A percentile compares a stretch with the other conserved stretches of the same genome.
phyloP scores from a whole-genome alignment of 2,888 invertebrate genomes.

The Stegophylla sp. region DNA sequence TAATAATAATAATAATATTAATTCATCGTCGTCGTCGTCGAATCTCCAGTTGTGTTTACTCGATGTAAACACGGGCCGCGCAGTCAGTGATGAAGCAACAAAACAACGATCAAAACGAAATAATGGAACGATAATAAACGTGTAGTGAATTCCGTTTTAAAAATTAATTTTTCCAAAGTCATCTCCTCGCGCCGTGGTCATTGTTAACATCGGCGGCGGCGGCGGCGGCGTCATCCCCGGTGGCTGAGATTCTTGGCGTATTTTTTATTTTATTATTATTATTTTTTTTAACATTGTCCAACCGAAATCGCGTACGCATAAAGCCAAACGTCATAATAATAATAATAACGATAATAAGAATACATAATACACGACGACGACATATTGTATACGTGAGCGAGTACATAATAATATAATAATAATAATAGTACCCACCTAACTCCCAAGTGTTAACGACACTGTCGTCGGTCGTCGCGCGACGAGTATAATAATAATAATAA shows the following conservation, averaged over 20 bases:
- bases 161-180: conserved; percentile 37
- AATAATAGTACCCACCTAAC: conserved; percentile 16
- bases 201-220: conserved; percentile 7
- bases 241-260: neutral
- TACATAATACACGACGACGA: conserved; percentile 3
- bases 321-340: conserved; percentile 9
- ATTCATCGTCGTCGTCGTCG: neutral
- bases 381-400: neutral
- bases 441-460: conserved; percentile 48
- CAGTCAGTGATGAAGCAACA: neutral
- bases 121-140: conserved; percentile 10
- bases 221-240: too few relatives aligned
- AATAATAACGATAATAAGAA: conserved; percentile 4
- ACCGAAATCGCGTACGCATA: neutral
- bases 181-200: neutral
- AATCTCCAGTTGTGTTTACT: neutral
- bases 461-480: neutral
- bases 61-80: neutral
- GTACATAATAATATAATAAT: too few relatives aligned
- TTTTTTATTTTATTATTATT: neutral
- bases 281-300: neutral
- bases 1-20: too few relatives aligned
- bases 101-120: conserved; percentile 16
- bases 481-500: too few relatives aligned
- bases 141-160: conserved; percentile 20